phyloP scores from a whole-genome alignment of 2,113 vertebrate species.

The Epinephelus lanceolatus region DNA sequence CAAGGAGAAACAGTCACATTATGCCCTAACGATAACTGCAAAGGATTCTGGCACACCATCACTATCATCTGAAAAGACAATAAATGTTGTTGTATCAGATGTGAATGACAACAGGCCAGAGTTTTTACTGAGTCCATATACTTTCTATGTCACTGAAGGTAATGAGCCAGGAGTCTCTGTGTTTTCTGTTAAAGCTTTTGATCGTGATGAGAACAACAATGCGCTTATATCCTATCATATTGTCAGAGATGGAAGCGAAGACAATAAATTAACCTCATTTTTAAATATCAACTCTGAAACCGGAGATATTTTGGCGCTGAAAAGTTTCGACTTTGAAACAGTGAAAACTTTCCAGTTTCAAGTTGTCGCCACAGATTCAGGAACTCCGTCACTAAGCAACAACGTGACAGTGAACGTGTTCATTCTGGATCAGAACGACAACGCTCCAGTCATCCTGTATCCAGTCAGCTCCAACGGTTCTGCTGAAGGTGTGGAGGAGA shows the following conservation, averaged over 20 bases:
- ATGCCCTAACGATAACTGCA: constrained; percentile 59
- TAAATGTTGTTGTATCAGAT: constrained; percentile 57
- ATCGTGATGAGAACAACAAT: constrained; percentile 65
- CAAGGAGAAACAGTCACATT: constrained; percentile 72
- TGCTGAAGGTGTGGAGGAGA: constrained; percentile 71
- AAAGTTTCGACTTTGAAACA: constrained; percentile 68
- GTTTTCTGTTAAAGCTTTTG: constrained; percentile 70
- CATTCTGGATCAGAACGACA: constrained; percentile 80
- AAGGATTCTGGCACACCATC: constrained; percentile 64
- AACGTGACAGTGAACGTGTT: constrained; percentile 51
- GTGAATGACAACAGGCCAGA: constrained; percentile 76
- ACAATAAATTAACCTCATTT: constrained; percentile 27
- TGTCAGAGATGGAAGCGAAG: neutral
- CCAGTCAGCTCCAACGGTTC: constrained; percentile 65
- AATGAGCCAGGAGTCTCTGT: constrained; percentile 32
- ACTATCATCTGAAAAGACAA: constrained; percentile 57
- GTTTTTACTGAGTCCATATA: constrained; percentile 65
- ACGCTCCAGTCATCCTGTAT: constrained; percentile 71
- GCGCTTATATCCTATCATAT: constrained; percentile 61
- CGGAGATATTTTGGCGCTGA: constrained; percentile 15
- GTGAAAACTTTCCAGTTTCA: constrained; percentile 73
- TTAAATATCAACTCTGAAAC: neutral
- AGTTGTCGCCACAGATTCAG: constrained; percentile 66
- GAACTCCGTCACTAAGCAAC: neutral
- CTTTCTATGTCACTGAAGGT: constrained; percentile 51